Evolutionary conservation across 2,888 invertebrate species (phyloP), one percentile per base, ranked within the genome.

Genomic region (Drosophila mettleri): DNA sequence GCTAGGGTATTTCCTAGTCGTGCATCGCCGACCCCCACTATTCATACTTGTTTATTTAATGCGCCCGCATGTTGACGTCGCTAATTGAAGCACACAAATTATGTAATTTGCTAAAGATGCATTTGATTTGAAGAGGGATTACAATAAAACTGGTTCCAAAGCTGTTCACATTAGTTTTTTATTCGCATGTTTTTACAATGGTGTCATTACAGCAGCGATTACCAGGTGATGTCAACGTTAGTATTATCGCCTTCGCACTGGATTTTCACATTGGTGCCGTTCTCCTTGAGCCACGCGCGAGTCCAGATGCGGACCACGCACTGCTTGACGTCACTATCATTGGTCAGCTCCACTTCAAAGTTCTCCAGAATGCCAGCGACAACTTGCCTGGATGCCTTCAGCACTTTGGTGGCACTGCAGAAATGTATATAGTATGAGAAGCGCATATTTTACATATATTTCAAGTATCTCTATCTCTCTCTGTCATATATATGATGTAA

Each of bases 361-460:
- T 53, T 64, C 1, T 69, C 53, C 0, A 72, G 41, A 0, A 6
- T 5, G 4, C 88, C 88, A 22, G 88, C 34, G 20, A 88, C 90
- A 7, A 79, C 55, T 63, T 90, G 90, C 6, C 29, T 48, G 2
- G 78, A 76, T 9, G 80, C 90, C 22, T 78, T 80, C 10, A 63
- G 55, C 14, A 90, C 65, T 18, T 78, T 72, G 12, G 43, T 55
- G 5, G 71, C 62, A 49, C 88, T 88, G 24, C 18, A 9, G 14
- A 4, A n/a, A 16, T n/a, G 39, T 10, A 20, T 18, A 38, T 38
- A 36, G 36, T 36, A 9, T 3, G 9, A 9, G 36, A 16, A n/a
- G n/a, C n/a, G n/a, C 24, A 24, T 24, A 24, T 3, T 24, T 24
- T 24, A 4, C 24, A 24, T 24, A 24, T 24, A 5, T 24, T n/a